phyloP scores from a whole-genome alignment of 1,140 invertebrate species.

The Zophobas atratus region DNA sequence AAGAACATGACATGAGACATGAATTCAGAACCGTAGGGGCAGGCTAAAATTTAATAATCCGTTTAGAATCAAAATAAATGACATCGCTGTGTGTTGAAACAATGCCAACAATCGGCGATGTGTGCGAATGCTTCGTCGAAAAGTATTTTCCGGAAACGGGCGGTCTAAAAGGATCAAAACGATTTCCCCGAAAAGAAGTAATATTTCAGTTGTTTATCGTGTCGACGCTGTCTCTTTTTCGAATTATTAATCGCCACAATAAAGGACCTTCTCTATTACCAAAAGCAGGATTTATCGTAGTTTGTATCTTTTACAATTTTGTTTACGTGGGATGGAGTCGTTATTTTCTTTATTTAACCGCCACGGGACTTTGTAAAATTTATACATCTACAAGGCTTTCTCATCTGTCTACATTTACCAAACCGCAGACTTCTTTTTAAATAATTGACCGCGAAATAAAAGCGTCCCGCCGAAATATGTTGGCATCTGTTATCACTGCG shows the following conservation, averaged over 20 bases:
- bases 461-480: neutral
- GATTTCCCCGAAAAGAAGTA: slow-evolving; percentile 25
- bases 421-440: neutral
- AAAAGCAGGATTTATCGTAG: slow-evolving; percentile 11
- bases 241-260: slow-evolving; percentile 28
- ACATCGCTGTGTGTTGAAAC: slow-evolving; percentile 5
- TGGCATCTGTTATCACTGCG: neutral
- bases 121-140: neutral
- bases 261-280: slow-evolving; percentile 11
- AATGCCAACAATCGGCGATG: slow-evolving; percentile 5
- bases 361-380: neutral
- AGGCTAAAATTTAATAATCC: slow-evolving; percentile 19
- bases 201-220: slow-evolving; percentile 39
- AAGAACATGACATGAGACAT: neutral
- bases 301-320: slow-evolving; percentile 9
- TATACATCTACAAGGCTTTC: neutral
- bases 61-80: slow-evolving; percentile 18
- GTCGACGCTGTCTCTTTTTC: slow-evolving; percentile 16
- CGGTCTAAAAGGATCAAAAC: slow-evolving; percentile 28
- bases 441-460: neutral
- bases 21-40: slow-evolving; percentile 1
- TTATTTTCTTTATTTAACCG: neutral
- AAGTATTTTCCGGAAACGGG: slow-evolving; percentile 28
- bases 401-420: neutral
- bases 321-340: neutral